These are phyloP conservation scores for Hydraecia micacea DNA, from an alignment of 2,888 invertebrate genomes.

Conservation along the genomic window DNA sequence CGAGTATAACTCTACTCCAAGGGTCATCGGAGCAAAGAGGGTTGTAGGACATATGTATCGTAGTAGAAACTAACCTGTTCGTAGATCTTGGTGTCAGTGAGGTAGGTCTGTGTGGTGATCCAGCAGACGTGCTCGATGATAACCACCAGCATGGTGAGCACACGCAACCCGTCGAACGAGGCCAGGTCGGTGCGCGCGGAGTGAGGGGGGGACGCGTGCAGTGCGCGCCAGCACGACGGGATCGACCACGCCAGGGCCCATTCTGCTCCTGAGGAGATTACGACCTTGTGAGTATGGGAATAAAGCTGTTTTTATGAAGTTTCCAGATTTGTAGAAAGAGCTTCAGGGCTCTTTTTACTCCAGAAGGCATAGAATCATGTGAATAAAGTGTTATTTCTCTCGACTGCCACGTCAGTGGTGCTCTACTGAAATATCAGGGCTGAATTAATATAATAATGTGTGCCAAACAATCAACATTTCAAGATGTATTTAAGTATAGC, in stretches of 20 bases:
- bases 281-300: conserved; percentile 4
- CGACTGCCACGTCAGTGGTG: neutral
- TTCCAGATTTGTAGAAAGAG: neutral
- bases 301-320: neutral
- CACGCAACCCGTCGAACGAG: conserved; percentile 84
- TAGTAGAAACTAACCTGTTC: conserved; percentile 74
- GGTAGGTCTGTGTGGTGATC: conserved; percentile 82
- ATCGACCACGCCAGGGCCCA: conserved; percentile 83
- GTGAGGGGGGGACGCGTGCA: conserved; percentile 72
- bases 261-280: conserved; percentile 65
- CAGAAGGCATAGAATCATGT: neutral
- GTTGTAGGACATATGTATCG: neutral
- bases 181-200: conserved; percentile 76
- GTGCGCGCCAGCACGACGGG: conserved; percentile 77
- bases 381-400: neutral
- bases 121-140: conserved; percentile 87
- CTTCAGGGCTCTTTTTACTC: too few relatives aligned
- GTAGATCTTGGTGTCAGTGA: conserved; percentile 77
- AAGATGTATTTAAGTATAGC: neutral
- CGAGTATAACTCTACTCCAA: neutral
- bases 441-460: neutral
- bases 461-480: neutral
- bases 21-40: neutral
- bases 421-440: neutral
- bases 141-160: conserved; percentile 85